A percentile compares a stretch with the other conserved stretches of the same genome.
Conservation (phyloP, 2,113 vertebrate genomes). For the Lophius piscatorius region DNA sequence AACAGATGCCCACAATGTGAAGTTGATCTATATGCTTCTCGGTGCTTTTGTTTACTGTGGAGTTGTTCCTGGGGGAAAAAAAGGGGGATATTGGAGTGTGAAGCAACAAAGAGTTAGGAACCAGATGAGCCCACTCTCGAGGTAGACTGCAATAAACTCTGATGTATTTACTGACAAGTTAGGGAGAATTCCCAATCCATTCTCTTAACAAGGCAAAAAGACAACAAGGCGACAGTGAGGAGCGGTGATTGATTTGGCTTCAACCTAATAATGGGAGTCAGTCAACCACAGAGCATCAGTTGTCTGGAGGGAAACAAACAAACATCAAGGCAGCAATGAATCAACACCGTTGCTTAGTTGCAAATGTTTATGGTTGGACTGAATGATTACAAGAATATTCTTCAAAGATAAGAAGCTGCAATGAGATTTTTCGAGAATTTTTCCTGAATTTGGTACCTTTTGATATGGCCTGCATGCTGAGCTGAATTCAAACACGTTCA, state of each 20-base stretch:
- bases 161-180: constrained; percentile 70
- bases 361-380: constrained; percentile 1
- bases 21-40: constrained; percentile 3
- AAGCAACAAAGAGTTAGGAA: constrained; percentile 55
- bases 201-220: constrained; percentile 65
- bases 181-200: constrained; percentile 64
- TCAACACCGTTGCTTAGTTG: constrained; percentile 3
- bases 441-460: background rate
- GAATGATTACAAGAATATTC: too few relatives aligned
- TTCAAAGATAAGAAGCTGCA: background rate
- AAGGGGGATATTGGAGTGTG: constrained; percentile 42
- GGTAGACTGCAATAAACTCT: constrained; percentile 62
- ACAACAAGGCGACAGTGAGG: constrained; percentile 43
- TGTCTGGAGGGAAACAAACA: constrained; percentile 44
- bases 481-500: too few relatives aligned
- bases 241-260: constrained; percentile 57
- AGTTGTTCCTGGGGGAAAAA: constrained; percentile 36
- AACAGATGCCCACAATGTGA: constrained; percentile 1
- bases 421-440: background rate
- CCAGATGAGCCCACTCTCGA: constrained; percentile 59
- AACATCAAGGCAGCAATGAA: constrained; percentile 31
- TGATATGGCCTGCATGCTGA: too few relatives aligned
- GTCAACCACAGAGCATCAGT: constrained; percentile 52
- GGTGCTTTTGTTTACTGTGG: constrained; percentile 18
- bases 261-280: constrained; percentile 60